Base-by-base conservation (phyloP, 2,113 vertebrate species). In the Conger conger region DNA sequence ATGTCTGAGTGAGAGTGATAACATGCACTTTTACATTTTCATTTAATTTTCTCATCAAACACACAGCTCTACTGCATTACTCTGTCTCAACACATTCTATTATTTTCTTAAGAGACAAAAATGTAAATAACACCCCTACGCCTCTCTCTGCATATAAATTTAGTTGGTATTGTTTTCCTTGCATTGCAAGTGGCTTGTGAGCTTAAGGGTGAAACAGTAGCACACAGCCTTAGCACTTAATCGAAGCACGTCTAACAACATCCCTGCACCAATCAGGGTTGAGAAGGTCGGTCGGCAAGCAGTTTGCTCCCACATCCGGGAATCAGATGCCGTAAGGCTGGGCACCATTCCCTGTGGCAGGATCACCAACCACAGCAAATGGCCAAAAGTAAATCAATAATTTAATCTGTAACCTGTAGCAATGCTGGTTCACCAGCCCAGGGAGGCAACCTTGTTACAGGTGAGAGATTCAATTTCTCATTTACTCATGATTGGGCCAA, bases 381-480 rank as follows among this genome's bases (percentile, higher is more conserved):
- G 57, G 80, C 45, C 17, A 80, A 81, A 78, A 78, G 45, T 17
- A 53, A 81, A 81, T 30, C 15, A 50, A n/a, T 27, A 53, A 53
- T 81, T 50, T 50, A 81, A 81, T 81, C n/a, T 30, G 80, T 27
- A 50, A 42, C 80, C 80, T 35, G 54, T 81, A 81, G 80, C 80
- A 81, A 81, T n/a, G 20, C 23, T 30, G 45, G 23, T 42, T 23
- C 45, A 9, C 15, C 20, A 23, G 36, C 57, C 45, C 45, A 15
- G 1, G 45, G 45, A 15, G 45, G 45, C 11, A 50, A 50, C 5
- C 8, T 50, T 50, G 45, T 50, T 50, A 50, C 5, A 50, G 11
- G 45, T 50, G 45, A 50, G 45, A 50, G 45, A 50, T 50, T 50
- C 6, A 50, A 50, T 50, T 50, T 50, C 45, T 0, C 6, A 50